Evolutionary conservation across 2,113 vertebrate species (phyloP), one percentile per base, ranked within the genome.

Genomic region (Spheniscus mendiculus): DNA sequence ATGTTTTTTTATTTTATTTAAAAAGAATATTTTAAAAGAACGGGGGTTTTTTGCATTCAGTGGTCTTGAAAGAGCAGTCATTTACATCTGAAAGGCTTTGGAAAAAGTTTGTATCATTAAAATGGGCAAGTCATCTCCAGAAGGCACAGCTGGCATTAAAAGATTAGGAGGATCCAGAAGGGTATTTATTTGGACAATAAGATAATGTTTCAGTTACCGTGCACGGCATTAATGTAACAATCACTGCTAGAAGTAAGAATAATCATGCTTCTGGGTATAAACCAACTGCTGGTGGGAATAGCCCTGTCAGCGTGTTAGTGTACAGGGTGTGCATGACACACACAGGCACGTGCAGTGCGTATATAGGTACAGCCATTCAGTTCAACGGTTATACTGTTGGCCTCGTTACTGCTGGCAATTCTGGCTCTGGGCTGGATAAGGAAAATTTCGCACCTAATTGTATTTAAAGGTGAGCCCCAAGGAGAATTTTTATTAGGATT

Each of bases 311-410:
- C 0, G 1, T 30, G 77, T n/a, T 23, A 0, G 6, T 9, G 80
- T 16, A 22, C 71, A 42, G 50, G 1, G 26, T 11, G 29, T 12
- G n/a, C 40, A 2, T 38, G 15, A 3, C 44, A 5, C 21, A 5
- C 38, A 15, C 8, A 15, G 2, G 2, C 38, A 22, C 30, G 2
- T 1, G 14, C 42, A 36, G 8, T 2, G 9, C 2, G 2, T 20
- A 1, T 3, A 0, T 3, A 0, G 1, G 14, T 2, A 5, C 6
- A 17, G 65, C 10, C 0, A 0, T 14, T 30, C 73, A 7, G 25
- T 17, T 74, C 76, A 17, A 63, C 2, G 17, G 5, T 45, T 50
- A 2, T 3, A 7, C 52, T 34, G 34, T 19, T 55, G 62, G 94
- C 78, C 61, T 87, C 56, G 3, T 42, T 77, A 19, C 36, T 81